Evolutionary conservation across 92 coral and sea anemone genomes (phyloP).

Genomic region (Ricordea florida): DNA sequence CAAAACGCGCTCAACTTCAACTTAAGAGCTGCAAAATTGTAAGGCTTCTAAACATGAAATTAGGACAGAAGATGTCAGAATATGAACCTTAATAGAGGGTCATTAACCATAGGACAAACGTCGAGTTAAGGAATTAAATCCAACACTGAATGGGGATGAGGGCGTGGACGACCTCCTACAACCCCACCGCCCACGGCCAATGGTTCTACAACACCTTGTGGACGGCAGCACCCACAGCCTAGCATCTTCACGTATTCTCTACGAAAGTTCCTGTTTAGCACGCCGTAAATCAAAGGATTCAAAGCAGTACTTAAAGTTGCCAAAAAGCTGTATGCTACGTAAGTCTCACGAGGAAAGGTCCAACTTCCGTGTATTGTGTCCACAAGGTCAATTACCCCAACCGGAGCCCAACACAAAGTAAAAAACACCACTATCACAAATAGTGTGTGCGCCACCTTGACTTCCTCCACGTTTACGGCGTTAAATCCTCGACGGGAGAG

Average conservation of each 20-base stretch:
- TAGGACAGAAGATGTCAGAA: no score
- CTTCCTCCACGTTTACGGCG: slow-evolving; percentile 46
- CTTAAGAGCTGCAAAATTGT: no score
- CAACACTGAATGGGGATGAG: no score
- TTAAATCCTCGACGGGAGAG: background rate
- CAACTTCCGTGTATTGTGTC: slow-evolving; percentile 45
- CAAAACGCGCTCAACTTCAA: no score
- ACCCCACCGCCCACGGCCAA: no score
- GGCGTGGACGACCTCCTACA: no score
- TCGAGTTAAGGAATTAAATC: no score
- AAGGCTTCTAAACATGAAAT: no score
- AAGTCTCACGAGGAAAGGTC: slow-evolving; percentile 37
- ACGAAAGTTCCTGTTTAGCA: slow-evolving; percentile 55
- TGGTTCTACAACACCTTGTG: background rate
- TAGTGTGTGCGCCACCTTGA: slow-evolving; percentile 45
- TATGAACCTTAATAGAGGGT: no score
- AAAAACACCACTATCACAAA: slow-evolving; percentile 60
- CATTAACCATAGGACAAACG: no score
- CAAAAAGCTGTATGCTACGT: slow-evolving; percentile 30
- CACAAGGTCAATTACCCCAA: slow-evolving; percentile 42
- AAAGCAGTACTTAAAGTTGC: slow-evolving; percentile 36
- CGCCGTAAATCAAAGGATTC: slow-evolving; percentile 52
- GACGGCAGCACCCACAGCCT: background rate
- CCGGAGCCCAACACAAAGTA: slow-evolving; percentile 50
- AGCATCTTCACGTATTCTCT: slow-evolving; percentile 27